Conservation (phyloP, 2,797 vertebrate species). For the Chloroceryle inda region DNA sequence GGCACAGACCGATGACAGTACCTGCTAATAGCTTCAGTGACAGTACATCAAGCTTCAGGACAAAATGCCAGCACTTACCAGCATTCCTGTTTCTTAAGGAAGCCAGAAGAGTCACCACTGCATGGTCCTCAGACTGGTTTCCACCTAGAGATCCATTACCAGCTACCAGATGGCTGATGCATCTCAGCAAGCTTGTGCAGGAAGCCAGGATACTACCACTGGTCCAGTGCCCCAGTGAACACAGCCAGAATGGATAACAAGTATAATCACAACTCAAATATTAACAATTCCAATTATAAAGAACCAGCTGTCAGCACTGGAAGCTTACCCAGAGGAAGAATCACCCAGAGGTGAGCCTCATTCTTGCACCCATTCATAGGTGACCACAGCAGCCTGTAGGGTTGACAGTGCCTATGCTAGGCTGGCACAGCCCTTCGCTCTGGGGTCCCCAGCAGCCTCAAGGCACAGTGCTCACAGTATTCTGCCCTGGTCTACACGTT, state of each 20-base stretch:
- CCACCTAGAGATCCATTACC: neutral
- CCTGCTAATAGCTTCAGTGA: neutral
- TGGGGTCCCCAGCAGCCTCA: neutral
- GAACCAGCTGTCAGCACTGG: neutral
- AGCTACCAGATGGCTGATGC: neutral
- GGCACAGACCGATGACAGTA: neutral
- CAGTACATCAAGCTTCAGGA: neutral
- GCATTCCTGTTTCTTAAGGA: neutral
- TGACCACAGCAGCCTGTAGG: neutral
- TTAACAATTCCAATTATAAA: neutral
- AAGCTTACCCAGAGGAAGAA: neutral
- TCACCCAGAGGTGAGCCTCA: neutral
- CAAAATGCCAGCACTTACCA: neutral
- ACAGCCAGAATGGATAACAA: neutral
- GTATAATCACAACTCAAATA: neutral
- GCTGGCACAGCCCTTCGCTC: neutral
- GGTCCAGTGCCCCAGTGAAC: neutral
- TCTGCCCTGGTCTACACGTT: neutral
- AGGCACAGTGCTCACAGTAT: neutral
- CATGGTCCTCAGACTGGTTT: neutral
- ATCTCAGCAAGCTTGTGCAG: neutral
- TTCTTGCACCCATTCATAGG: neutral
- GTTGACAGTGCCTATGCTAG: neutral
- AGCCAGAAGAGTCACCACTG: neutral
- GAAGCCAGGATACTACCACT: neutral